Evolutionary conservation across 2,113 vertebrate genomes (phyloP).

Genomic region (Platichthys stellatus): DNA sequence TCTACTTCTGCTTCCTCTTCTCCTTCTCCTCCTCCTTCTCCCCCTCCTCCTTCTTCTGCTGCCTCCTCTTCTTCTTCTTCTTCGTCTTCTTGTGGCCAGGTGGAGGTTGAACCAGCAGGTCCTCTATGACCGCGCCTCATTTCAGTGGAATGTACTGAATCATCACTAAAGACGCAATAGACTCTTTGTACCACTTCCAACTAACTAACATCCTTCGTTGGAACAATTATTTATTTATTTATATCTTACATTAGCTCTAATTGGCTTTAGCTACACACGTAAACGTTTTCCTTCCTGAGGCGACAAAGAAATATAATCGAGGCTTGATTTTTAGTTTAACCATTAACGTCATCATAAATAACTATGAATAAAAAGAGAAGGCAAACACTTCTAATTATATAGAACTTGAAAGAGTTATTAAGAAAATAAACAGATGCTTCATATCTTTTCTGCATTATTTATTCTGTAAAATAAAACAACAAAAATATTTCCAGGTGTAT

Average conservation of each 20-base stretch:
- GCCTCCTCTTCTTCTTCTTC: not conserved
- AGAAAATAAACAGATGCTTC: no score
- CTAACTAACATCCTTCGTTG: not conserved
- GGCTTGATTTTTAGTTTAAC: no score
- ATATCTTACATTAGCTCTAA: no score
- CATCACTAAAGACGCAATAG: not conserved
- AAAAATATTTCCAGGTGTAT: no score
- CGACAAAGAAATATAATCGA: no score
- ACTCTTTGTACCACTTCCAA: not conserved
- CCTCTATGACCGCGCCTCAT: not conserved
- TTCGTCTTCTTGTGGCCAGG: slow-evolving; percentile 9
- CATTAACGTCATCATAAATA: no score
- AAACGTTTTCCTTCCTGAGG: no score
- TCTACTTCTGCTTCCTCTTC: not conserved
- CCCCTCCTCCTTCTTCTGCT: not conserved
- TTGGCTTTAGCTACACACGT: not conserved
- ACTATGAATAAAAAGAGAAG: no score
- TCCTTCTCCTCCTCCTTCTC: not conserved
- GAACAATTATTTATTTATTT: not conserved
- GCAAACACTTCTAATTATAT: no score
- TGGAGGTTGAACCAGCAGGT: slow-evolving; percentile 27
- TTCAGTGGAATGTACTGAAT: slow-evolving; percentile 22
- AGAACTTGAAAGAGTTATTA: no score
- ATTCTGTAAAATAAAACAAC: no score
- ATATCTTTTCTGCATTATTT: no score